Evolutionary conservation across 2,113 vertebrate species (phyloP).

Genomic region (Piaya cayana): DNA sequence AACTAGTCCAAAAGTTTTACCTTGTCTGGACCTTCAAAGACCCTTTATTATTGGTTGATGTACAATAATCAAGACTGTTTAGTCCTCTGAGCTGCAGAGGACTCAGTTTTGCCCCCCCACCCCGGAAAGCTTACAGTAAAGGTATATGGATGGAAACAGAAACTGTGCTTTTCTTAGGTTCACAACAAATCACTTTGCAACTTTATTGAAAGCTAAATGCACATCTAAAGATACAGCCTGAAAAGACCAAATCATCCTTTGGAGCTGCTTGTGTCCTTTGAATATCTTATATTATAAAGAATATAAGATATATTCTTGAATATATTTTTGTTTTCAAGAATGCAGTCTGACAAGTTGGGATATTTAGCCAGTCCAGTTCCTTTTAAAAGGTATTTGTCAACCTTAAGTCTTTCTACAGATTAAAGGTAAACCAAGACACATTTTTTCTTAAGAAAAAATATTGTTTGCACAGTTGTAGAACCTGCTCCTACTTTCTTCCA

Average conservation of each 20-base stretch:
- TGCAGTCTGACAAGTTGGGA: not conserved
- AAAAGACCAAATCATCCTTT: not conserved
- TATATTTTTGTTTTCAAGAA: not conserved
- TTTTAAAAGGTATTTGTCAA: not conserved
- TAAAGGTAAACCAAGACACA: not conserved
- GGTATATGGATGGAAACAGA: not conserved
- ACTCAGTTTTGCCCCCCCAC: not conserved
- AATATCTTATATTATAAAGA: not conserved
- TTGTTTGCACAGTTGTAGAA: not conserved
- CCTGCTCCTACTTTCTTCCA: not conserved
- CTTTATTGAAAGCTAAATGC: not conserved
- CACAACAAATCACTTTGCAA: not conserved
- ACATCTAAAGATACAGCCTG: not conserved
- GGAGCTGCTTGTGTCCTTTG: not conserved
- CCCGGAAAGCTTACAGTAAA: not conserved
- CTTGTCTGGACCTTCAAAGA: not conserved
- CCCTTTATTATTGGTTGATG: not conserved
- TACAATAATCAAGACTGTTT: not conserved
- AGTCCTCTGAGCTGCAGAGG: not conserved
- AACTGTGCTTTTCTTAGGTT: not conserved
- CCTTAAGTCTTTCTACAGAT: not conserved
- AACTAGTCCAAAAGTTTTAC: not conserved
- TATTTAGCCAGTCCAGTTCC: not conserved
- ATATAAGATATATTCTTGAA: no score
- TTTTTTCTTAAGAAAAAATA: not conserved